These are phyloP conservation scores for Acrobasis repandana DNA, from an alignment of 2,888 invertebrate species.

Conservation along the genomic window DNA sequence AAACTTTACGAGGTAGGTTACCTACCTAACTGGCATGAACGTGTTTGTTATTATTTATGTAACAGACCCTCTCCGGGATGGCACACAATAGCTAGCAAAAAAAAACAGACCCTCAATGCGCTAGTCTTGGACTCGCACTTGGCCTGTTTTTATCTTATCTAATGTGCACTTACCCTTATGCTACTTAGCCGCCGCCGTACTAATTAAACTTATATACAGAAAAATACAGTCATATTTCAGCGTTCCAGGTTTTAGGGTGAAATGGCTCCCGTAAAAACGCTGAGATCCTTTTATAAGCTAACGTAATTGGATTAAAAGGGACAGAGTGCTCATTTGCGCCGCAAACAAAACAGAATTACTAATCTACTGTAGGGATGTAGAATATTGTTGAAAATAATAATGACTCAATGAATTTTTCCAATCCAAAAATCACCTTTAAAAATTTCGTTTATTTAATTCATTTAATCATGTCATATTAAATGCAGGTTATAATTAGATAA, in stretches of 20 bases:
- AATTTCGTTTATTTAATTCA: too few species aligned
- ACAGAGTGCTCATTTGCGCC: constrained; percentile 38
- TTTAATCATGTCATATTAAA: too few species aligned
- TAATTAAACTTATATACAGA: constrained; percentile 7
- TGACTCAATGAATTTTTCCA: too few species aligned
- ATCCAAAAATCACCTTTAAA: too few species aligned
- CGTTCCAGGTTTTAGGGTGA: constrained; percentile 7
- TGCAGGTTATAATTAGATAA: too few species aligned
- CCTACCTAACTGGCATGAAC: too few species aligned
- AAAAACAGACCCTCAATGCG: too few species aligned
- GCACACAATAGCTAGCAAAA: too few species aligned
- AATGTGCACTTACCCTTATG: neutral
- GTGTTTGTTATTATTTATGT: too few species aligned
- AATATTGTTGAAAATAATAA: neutral
- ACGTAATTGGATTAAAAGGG: constrained; percentile 33
- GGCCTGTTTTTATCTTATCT: neutral
- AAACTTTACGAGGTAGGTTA: too few species aligned
- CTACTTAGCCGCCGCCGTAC: neutral
- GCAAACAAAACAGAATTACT: constrained; percentile 41
- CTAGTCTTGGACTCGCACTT: too few species aligned
- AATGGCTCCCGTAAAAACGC: constrained; percentile 22
- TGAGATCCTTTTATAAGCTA: constrained; percentile 28
- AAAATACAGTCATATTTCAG: constrained; percentile 11
- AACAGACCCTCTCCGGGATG: too few species aligned
- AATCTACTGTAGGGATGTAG: constrained; percentile 25